These are phyloP conservation scores for Apeira syringaria DNA, from an alignment of 2,888 invertebrate species.

Conservation along the genomic window DNA sequence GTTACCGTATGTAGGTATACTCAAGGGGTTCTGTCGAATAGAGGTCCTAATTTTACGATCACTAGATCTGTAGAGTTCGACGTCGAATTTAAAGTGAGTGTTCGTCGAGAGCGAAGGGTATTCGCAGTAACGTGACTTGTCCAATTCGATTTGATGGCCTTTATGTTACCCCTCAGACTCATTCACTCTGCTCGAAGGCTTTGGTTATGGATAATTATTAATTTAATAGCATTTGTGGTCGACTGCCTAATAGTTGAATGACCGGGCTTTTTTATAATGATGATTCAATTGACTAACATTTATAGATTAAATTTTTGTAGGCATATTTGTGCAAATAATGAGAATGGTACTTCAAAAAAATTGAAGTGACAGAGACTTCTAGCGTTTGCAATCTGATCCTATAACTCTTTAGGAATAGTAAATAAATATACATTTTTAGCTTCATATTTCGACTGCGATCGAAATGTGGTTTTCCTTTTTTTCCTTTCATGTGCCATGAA, in stretches of 20 bases:
- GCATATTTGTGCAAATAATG: no score
- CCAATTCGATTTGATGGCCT: conserved; percentile 74
- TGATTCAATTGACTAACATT: no score
- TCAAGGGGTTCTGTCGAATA: conserved; percentile 37
- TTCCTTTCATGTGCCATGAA: no score
- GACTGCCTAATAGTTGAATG: conserved; percentile 38
- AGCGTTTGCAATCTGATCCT: no score
- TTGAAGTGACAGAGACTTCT: no score
- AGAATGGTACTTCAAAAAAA: no score
- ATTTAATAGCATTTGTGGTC: conserved; percentile 66
- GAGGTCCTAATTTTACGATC: conserved; percentile 74
- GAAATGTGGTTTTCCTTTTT: no score
- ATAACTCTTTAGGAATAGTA: no score
- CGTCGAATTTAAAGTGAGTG: conserved; percentile 76
- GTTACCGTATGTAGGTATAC: conserved; percentile 29
- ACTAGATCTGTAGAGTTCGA: conserved; percentile 62
- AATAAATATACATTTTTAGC: no score
- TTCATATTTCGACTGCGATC: no score
- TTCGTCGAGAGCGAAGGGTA: conserved; percentile 59
- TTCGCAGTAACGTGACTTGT: conserved; percentile 69
- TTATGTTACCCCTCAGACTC: conserved; percentile 65
- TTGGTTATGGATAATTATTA: conserved; percentile 65
- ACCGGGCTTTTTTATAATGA: no score
- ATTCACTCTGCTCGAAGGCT: conserved; percentile 51
- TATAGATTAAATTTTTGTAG: no score